Evolutionary conservation across 2,888 invertebrate genomes (phyloP).

Genomic region (Metopia argyrocephala): DNA sequence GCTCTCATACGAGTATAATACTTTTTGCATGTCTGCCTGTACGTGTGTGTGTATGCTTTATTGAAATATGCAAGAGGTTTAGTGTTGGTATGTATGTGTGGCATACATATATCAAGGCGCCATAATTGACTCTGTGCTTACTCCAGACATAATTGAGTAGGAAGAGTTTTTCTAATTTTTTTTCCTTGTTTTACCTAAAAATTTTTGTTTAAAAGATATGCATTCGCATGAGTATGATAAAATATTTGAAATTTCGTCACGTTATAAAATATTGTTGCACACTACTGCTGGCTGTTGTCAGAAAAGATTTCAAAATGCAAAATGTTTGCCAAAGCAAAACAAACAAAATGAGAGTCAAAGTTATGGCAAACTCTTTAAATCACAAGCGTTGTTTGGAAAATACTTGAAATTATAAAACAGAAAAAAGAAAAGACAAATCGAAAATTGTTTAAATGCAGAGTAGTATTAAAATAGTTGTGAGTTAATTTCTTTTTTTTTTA

Average conservation of each 20-base stretch:
- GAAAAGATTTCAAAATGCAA: neutral
- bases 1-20: neutral
- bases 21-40: neutral
- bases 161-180: neutral
- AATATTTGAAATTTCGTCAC: conserved; percentile 32
- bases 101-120: conserved; percentile 46
- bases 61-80: neutral
- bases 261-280: neutral
- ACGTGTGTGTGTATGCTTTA: neutral
- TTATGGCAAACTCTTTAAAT: neutral
- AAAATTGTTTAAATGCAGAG: too few species aligned
- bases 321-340: neutral
- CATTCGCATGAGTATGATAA: neutral
- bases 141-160: conserved; percentile 46
- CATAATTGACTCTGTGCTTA: conserved; percentile 57
- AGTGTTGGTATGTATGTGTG: neutral
- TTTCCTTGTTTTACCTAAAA: neutral
- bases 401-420: neutral
- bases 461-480: too few species aligned
- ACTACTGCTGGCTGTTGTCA: neutral
- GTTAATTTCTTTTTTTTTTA: too few species aligned
- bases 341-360: neutral
- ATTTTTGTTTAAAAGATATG: neutral
- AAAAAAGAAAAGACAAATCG: neutral
- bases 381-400: neutral